phyloP scores from a whole-genome alignment of 2,113 vertebrate species.

The Syrmaticus mikado region DNA sequence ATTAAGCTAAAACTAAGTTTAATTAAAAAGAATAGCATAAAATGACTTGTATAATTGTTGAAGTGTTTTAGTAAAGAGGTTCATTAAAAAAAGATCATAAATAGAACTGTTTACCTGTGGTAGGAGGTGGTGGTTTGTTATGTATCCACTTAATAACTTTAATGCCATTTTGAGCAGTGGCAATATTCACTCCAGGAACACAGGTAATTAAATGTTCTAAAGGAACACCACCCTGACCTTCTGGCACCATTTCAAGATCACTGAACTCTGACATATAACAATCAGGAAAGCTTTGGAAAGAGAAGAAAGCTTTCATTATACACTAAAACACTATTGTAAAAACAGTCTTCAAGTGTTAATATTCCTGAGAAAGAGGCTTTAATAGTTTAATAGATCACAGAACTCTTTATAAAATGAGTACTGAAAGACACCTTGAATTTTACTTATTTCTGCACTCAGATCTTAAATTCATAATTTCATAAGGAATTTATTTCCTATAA shows the following conservation, averaged over 20 bases:
- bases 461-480: not conserved
- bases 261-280: constrained; percentile 92
- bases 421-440: not conserved
- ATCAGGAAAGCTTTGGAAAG: constrained; percentile 87
- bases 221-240: constrained; percentile 86
- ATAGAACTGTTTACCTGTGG: constrained; percentile 79
- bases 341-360: not conserved
- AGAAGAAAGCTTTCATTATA: not conserved
- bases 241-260: constrained; percentile 82
- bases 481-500: not conserved
- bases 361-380: not conserved
- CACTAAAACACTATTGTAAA: not conserved
- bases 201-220: constrained; percentile 96
- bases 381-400: not conserved
- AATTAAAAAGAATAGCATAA: not conserved
- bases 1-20: not conserved
- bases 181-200: constrained; percentile 92
- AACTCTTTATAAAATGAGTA: rapidly evolving
- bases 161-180: constrained; percentile 93
- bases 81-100: not conserved
- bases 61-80: not conserved
- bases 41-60: not conserved
- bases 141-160: constrained; percentile 98
- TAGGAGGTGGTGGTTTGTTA: constrained; percentile 92
- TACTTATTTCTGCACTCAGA: not conserved